phyloP scores from a whole-genome alignment of 2,888 invertebrate genomes.

The Epirrhoe tristata region DNA sequence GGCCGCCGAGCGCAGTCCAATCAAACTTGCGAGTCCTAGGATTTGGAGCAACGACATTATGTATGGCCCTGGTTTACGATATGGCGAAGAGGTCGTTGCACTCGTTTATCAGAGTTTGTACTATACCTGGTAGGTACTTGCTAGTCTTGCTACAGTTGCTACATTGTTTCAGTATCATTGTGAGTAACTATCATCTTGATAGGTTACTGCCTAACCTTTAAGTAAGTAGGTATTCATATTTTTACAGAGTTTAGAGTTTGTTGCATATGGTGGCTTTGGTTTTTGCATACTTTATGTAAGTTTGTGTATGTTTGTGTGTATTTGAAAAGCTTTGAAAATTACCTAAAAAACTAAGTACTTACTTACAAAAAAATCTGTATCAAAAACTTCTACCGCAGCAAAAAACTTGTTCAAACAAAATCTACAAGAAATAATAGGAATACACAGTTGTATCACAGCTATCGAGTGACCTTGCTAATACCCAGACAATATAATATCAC shows the following conservation, averaged over 20 bases:
- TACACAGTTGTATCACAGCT: slow-evolving; percentile 8
- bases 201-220: not conserved
- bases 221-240: not conserved
- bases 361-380: too few relatives aligned
- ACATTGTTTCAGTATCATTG: not conserved
- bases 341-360: too few relatives aligned
- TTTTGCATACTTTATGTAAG: too few relatives aligned
- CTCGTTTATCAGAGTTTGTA: slow-evolving; percentile 18
- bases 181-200: not conserved
- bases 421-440: slow-evolving; percentile 1
- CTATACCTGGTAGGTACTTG: not conserved
- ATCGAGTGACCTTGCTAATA: slow-evolving; percentile 23
- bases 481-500: slow-evolving; percentile 20
- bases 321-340: too few relatives aligned
- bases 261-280: not conserved
- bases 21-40: slow-evolving; percentile 66
- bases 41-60: slow-evolving; percentile 56
- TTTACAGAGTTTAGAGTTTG: not conserved
- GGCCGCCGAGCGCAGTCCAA: slow-evolving; percentile 54
- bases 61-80: slow-evolving; percentile 41
- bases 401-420: not conserved
- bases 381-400: too few relatives aligned
- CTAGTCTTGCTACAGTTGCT: too few relatives aligned
- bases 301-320: too few relatives aligned
- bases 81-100: slow-evolving; percentile 12